Percentiles rank a stretch among this genome's conserved stretches.
phyloP scores from a whole-genome alignment of 1,140 invertebrate genomes.

The Diabrotica undecimpunctata region DNA sequence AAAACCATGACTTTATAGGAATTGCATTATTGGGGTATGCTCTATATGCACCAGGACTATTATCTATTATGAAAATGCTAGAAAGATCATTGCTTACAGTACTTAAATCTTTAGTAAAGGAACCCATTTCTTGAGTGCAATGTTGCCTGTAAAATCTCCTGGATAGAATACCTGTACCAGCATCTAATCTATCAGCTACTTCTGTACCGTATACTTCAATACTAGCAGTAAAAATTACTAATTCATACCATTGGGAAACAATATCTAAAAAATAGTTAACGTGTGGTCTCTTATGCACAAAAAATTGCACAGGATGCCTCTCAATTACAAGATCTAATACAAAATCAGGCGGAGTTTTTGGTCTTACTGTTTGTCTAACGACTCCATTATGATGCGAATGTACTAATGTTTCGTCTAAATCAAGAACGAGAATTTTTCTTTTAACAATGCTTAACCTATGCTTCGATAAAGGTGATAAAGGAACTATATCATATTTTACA shows the following conservation, averaged over 20 bases:
- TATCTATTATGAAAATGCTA: constrained; percentile 98
- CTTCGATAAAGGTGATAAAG: constrained; percentile 89
- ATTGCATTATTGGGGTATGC: constrained; percentile 99
- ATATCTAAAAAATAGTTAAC: constrained; percentile 99
- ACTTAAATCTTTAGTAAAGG: constrained; percentile 97
- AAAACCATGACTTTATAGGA: constrained; percentile 99
- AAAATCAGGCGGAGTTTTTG: constrained; percentile 97
- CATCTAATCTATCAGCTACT: constrained; percentile 97
- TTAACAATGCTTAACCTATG: constrained; percentile 94
- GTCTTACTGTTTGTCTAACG: constrained; percentile 90
- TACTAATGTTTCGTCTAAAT: constrained; percentile 98
- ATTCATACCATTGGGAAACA: constrained; percentile 80
- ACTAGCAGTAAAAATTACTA: constrained; percentile 97
- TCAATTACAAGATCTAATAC: constrained; percentile 98
- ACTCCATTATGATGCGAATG: constrained; percentile 99
- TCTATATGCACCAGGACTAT: constrained; percentile 97
- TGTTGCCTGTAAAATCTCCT: constrained; percentile 94
- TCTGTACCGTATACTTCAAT: constrained; percentile 99
- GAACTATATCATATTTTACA: constrained; percentile 95
- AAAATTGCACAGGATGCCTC: constrained; percentile 97
- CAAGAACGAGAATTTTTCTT: constrained; percentile 94
- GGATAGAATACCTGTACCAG: constrained; percentile 87
- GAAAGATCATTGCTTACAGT: constrained; percentile 94
- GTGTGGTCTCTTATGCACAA: constrained; percentile 98
- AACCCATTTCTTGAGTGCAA: constrained; percentile 95